Percentiles rank a stretch among this genome's conserved stretches.
Conservation (phyloP, 1,140 invertebrate species). For the Capitella teleta region DNA sequence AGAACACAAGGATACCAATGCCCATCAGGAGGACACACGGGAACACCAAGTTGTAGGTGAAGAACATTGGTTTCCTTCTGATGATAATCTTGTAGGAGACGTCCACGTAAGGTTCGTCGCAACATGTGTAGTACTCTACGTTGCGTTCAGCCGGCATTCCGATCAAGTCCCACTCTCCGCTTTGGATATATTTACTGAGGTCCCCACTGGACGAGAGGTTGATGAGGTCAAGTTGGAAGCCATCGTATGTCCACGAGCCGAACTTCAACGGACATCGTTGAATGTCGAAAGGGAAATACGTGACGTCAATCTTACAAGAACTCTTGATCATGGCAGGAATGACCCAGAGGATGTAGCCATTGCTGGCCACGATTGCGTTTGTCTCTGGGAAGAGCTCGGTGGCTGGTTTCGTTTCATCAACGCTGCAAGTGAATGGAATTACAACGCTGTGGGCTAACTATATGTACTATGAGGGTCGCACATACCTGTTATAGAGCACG, state of each 20-base stretch:
- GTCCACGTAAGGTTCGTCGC: conserved; percentile 7
- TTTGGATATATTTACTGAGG: neutral
- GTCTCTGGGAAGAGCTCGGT: conserved; percentile 21
- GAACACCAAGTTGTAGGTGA: conserved; percentile 9
- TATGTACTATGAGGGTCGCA: neutral
- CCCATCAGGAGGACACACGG: conserved; percentile 11
- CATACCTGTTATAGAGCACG: conserved; percentile 22
- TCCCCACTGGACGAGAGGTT: conserved; percentile 4
- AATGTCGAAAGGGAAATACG: conserved; percentile 93
- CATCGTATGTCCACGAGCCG: conserved; percentile 43
- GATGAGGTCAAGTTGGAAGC: conserved; percentile 4
- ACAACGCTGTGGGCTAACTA: neutral
- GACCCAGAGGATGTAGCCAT: conserved; percentile 46
- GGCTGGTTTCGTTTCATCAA: conserved; percentile 9
- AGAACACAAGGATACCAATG: conserved; percentile 76
- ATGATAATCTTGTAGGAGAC: conserved; percentile 9
- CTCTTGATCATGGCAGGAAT: conserved; percentile 41
- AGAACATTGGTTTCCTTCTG: conserved; percentile 10
- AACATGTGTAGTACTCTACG: conserved; percentile 7
- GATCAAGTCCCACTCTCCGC: conserved; percentile 7
- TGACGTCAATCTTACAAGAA: conserved; percentile 63
- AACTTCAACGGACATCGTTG: conserved; percentile 91
- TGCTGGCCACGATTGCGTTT: conserved; percentile 41
- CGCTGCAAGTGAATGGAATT: conserved; percentile 1
- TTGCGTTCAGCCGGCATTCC: conserved; percentile 5